Evolutionary conservation across 1,140 invertebrate species (phyloP), one percentile per base, ranked within the genome.

Genomic region (Apis dorsata): DNA sequence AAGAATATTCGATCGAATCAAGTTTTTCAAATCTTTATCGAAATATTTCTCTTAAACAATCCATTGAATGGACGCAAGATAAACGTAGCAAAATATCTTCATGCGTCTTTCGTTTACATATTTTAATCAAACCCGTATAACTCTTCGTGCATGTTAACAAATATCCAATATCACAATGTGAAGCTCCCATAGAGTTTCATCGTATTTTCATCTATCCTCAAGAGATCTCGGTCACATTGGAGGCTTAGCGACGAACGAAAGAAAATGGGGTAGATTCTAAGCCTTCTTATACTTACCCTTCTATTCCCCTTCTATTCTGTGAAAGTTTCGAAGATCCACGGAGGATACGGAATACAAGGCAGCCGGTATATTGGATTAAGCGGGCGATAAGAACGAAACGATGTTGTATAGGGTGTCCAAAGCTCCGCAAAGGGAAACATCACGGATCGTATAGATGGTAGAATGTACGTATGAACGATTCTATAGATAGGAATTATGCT

Each of bases 321-420:
- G 34, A 69, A 81, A 76, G 68, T 71, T 83, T 68, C 73, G 49
- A 78, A 82, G 57, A 84, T 84, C 68, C 77, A 60, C 65, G 76
- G 24, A 81, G 60, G 68, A 60, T 84, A 75, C 19, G 72, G 62
- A 68, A 63, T 76, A 80, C 81, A 81, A 68, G 49, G 69, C 71
- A 77, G 24, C 24, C 77, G 11, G 69, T 87, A 65, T 87, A 84
- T 86, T 81, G 63, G 53, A 51, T 84, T 87, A 84, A 86, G 76
- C 57, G 71, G 51, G 21, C 70, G 59, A 69, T 81, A 69, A 70
- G 55, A 87, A 74, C 7, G 28, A 63, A 55, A 34, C 66, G 28
- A 70, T 70, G 60, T 83, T 79, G 34, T 49, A 63, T 53, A 71
- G 21, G 51, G 59, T 65, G 68, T 44, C 34, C 59, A 60, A 71